A percentile compares a stretch with the other conserved stretches of the same genome.
Conservation (phyloP, 2,797 vertebrate species). For the Diceros bicornis region DNA sequence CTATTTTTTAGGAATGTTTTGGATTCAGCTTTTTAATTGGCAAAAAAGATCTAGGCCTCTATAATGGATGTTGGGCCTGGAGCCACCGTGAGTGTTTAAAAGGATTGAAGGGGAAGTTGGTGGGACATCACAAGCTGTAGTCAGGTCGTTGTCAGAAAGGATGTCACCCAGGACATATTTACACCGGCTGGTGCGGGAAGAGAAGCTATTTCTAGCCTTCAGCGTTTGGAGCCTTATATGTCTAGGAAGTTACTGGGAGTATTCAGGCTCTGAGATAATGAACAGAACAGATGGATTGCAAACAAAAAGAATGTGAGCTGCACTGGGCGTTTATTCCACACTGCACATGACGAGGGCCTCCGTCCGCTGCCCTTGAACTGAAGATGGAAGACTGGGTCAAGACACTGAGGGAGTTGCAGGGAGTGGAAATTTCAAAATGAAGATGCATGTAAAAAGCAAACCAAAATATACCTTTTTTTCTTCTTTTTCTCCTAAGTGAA, state of each 20-base stretch:
- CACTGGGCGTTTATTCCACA: not conserved
- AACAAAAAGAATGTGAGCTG: not conserved
- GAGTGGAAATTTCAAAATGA: not conserved
- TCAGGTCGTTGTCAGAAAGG: not conserved
- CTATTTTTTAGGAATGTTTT: conserved; percentile 33
- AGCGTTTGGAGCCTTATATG: conserved; percentile 11
- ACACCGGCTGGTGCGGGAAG: not conserved
- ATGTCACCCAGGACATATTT: conserved; percentile 49
- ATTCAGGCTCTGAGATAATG: conserved; percentile 29
- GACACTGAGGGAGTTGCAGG: not conserved
- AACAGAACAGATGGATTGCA: conserved; percentile 24
- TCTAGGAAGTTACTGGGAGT: conserved; percentile 49
- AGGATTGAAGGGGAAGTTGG: not conserved
- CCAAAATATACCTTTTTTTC: not conserved
- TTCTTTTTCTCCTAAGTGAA: not conserved
- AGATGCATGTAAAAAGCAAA: conserved; percentile 35
- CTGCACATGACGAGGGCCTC: not conserved
- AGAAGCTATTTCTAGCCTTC: not conserved
- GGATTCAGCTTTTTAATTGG: conserved; percentile 19
- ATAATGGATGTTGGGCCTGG: not conserved
- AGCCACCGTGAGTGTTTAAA: conserved; percentile 2
- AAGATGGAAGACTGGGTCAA: not conserved
- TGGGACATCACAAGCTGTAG: not conserved
- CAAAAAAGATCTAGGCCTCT: not conserved
- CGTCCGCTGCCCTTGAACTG: not conserved